Percentiles rank a stretch among this genome's conserved stretches.
These are phyloP conservation scores for Orussus abietinus DNA, from an alignment of 1,140 invertebrate species.

Conservation along the genomic window DNA sequence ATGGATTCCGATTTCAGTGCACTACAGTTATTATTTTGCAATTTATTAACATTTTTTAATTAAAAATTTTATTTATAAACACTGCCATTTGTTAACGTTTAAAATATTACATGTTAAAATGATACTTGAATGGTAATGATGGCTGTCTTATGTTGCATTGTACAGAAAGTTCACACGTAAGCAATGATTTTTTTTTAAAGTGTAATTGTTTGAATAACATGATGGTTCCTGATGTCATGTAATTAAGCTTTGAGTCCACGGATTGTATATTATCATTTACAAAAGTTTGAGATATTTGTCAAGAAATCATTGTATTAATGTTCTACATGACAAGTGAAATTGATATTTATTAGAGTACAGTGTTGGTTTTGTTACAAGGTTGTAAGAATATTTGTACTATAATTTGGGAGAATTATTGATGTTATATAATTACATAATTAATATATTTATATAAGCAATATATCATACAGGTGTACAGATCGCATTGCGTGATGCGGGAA, in stretches of 20 bases:
- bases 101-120: too few species aligned
- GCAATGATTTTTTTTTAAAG: too few species aligned
- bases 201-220: too few species aligned
- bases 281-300: background rate
- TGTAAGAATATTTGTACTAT: background rate
- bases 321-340: background rate
- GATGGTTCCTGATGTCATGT: too few species aligned
- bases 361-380: background rate
- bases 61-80: too few species aligned
- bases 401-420: background rate
- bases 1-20: too few species aligned
- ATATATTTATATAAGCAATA: background rate
- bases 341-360: background rate
- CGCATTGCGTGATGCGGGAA: background rate
- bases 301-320: conserved; percentile 1
- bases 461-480: background rate
- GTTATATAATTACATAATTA: background rate
- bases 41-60: too few species aligned
- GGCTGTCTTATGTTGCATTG: too few species aligned
- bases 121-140: too few species aligned
- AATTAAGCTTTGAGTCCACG: background rate
- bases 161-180: too few species aligned
- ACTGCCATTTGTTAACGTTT: too few species aligned
- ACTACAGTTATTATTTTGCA: too few species aligned
- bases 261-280: background rate